Percentiles rank a stretch among this genome's conserved stretches.
These are phyloP conservation scores for Andricus quercusramuli DNA, from an alignment of 2,888 invertebrate genomes.

Conservation along the genomic window DNA sequence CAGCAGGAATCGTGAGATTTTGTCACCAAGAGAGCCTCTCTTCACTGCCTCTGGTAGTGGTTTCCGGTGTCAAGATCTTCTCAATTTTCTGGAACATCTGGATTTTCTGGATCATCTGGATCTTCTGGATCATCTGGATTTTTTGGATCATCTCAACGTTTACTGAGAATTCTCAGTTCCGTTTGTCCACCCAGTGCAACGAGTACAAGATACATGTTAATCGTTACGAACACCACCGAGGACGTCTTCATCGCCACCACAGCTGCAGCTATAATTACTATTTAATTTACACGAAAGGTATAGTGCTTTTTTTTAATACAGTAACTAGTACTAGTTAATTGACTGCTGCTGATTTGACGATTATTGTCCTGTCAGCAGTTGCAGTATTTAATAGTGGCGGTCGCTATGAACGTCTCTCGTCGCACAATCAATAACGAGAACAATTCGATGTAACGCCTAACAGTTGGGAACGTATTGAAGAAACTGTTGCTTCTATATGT, in stretches of 20 bases:
- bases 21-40: constrained; percentile 5
- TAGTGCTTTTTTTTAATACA: constrained; percentile 21
- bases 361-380: constrained; percentile 36
- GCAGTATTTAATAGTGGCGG: constrained; percentile 43
- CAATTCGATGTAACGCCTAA: constrained; percentile 32
- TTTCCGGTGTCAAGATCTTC: not conserved
- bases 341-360: constrained; percentile 25
- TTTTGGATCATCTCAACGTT: constrained; percentile 1
- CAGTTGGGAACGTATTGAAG: not conserved
- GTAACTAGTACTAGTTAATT: constrained; percentile 13
- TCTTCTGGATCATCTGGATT: not conserved
- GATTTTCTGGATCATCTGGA: not conserved
- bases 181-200: constrained; percentile 43
- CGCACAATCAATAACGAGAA: constrained; percentile 58
- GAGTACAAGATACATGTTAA: constrained; percentile 28
- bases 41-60: constrained; percentile 32
- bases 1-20: constrained; percentile 15
- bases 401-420: constrained; percentile 54
- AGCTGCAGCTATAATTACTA: constrained; percentile 45
- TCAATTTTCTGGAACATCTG: not conserved
- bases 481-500: not conserved
- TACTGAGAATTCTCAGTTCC: constrained; percentile 32
- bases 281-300: constrained; percentile 17
- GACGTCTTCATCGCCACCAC: constrained; percentile 44
- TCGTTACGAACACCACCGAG: constrained; percentile 39